Evolutionary conservation across 2,888 invertebrate genomes (phyloP), one percentile per base, ranked within the genome.

Genomic region (Hydroisotoma schaefferi): DNA sequence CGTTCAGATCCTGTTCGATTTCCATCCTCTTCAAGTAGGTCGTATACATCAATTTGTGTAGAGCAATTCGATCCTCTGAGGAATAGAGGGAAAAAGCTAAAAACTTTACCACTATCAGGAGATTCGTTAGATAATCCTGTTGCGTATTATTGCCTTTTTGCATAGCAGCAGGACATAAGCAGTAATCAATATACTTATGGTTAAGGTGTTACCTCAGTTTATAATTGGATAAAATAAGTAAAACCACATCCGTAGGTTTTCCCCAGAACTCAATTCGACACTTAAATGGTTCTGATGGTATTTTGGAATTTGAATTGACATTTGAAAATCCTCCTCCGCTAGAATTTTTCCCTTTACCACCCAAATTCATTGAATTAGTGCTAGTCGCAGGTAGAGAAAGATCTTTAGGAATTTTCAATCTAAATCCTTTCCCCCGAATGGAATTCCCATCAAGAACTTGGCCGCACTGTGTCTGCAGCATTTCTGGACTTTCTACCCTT

Each of bases 21-120:
- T 10, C 27, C 18, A 37, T 33, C 25, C 26, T 40, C 22, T 15
- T 53, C 53, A 4, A 53, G 5, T 15, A 53, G 8, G 23, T 53
- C 38, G 43, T 53, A 53, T 26, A 53, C 53, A 40, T 53, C 40
- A n/a, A 53, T 43, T 53, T 43, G 53, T 40, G 53, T 29, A 2
- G 53, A 53, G 27, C 53, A 53, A 18, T 53, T 53, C n/a, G 53
- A 53, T 53, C 53, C 53, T 43, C 53, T 53, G 26, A 4, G n/a
- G 53, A 37, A 52, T 37, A 5, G 18, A n/a, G 3, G 40, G 40
- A 40, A 4, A 40, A 40, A 40, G 20, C 20, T 33, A 33, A 40
- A 40, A 20, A 10, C 40, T 20, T n/a, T n/a, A n/a, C 40, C 5
- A 40, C 15, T 10, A 4, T 40, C 20, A 15, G n/a, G 40, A 40